These are phyloP conservation scores for Amphipoea lucens DNA, from an alignment of 2,888 invertebrate species.

Conservation along the genomic window DNA sequence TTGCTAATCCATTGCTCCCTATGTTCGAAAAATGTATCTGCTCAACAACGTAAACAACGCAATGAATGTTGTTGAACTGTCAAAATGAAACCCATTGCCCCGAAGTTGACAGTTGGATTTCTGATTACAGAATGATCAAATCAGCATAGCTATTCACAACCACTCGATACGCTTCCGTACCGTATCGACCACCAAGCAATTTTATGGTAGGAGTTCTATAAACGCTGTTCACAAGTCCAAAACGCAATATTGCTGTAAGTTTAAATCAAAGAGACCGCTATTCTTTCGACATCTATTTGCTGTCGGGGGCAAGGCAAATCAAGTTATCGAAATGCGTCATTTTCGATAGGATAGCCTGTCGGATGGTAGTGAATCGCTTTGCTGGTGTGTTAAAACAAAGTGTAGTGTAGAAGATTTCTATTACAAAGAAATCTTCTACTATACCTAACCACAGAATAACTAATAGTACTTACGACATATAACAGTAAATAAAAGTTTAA, in stretches of 20 bases:
- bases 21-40: too few relatives aligned
- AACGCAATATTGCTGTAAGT: background rate
- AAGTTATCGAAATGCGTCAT: background rate
- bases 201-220: background rate
- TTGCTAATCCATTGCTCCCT: too few relatives aligned
- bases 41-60: too few relatives aligned
- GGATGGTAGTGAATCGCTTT: background rate
- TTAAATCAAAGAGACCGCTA: background rate
- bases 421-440: background rate
- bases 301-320: background rate
- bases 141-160: background rate
- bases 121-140: background rate
- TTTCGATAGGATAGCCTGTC: background rate
- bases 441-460: too few relatives aligned
- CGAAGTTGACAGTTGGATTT: constrained; percentile 5
- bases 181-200: background rate
- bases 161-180: too few relatives aligned
- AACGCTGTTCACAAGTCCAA: background rate
- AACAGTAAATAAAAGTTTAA: background rate
- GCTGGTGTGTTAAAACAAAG: too few relatives aligned
- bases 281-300: background rate
- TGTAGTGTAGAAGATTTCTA: background rate
- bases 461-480: too few relatives aligned
- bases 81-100: too few relatives aligned
- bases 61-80: too few relatives aligned